Evolutionary conservation across 2,113 vertebrate species (phyloP).

Genomic region (Oreochromis tanganicae): DNA sequence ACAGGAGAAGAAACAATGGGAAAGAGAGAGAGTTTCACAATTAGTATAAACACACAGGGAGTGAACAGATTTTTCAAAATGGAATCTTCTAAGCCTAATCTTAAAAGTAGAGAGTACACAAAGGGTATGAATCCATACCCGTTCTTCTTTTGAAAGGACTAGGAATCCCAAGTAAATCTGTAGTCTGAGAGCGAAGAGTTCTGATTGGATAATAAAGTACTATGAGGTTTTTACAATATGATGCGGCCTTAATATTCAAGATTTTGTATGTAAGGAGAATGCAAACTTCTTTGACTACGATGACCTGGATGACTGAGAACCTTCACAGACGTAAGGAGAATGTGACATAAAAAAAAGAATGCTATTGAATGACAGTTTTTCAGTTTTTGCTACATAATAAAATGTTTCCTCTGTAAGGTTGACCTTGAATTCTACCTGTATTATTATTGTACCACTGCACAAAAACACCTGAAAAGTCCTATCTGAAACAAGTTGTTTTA

Average conservation of each 20-base stretch:
- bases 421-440: background rate
- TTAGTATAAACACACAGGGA: background rate
- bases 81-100: background rate
- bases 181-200: background rate
- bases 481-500: background rate
- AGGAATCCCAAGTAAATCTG: background rate
- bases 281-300: too few species aligned
- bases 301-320: too few species aligned
- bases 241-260: background rate
- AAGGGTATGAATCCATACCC: background rate
- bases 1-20: background rate
- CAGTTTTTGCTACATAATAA: background rate
- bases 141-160: background rate
- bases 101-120: background rate
- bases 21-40: background rate
- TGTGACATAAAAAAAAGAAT: background rate
- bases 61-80: background rate
- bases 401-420: background rate
- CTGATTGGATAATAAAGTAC: background rate
- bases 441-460: background rate
- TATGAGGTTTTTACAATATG: background rate
- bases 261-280: background rate
- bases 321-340: background rate
- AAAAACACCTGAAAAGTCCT: background rate
- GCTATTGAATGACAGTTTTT: background rate